Conservation (phyloP, 2,113 vertebrate species). For the Nesogale talazaci region DNA sequence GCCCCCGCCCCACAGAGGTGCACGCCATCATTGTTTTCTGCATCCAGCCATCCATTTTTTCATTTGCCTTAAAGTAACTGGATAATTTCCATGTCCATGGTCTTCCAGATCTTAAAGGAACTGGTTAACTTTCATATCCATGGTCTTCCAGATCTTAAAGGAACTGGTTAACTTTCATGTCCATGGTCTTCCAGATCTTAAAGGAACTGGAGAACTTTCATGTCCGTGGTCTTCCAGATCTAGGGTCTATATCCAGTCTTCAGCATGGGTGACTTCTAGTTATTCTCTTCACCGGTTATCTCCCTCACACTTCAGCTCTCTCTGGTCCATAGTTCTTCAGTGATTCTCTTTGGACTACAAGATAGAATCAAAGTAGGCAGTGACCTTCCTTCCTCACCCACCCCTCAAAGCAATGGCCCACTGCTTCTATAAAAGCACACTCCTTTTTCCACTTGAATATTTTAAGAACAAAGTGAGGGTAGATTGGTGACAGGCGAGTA, state of each 20-base stretch:
- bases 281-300: not conserved
- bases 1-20: not conserved
- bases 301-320: not conserved
- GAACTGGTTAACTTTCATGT: not conserved
- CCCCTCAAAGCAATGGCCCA: not conserved
- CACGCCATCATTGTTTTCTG: not conserved
- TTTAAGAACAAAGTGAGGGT: not conserved
- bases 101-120: constrained; percentile 2
- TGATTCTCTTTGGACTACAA: not conserved
- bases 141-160: not conserved
- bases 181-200: not conserved
- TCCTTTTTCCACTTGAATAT: not conserved
- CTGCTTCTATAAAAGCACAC: not conserved
- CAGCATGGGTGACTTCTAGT: not conserved
- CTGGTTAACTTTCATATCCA: not conserved
- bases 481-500: not conserved
- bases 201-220: not conserved
- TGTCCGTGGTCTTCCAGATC: not conserved
- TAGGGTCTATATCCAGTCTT: not conserved
- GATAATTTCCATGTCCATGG: not conserved
- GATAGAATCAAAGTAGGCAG: not conserved
- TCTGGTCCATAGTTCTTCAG: not conserved
- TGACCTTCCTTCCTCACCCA: not conserved
- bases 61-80: not conserved
- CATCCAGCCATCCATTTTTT: not conserved